Evolutionary conservation across 2,113 vertebrate species (phyloP).

Genomic region (Chamaetylas fuelleborni): DNA sequence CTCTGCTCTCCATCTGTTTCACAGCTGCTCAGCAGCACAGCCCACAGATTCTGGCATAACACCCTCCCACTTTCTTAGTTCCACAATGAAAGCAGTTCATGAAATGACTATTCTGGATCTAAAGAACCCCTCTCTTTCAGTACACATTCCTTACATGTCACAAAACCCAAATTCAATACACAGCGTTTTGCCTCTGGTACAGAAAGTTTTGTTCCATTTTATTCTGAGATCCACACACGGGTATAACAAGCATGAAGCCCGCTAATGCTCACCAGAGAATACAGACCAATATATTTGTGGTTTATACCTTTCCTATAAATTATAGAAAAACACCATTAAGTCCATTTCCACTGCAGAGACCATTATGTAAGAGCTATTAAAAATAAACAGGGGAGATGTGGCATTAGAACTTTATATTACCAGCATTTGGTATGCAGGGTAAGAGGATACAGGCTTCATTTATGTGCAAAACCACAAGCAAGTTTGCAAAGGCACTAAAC

Average conservation of each 20-base stretch:
- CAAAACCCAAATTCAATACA: neutral
- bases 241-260: neutral
- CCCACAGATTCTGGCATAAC: neutral
- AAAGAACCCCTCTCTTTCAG: neutral
- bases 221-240: neutral
- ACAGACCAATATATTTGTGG: neutral
- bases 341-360: neutral
- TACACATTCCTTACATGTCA: neutral
- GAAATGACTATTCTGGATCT: neutral
- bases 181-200: neutral
- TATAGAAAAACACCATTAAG: constrained; percentile 5
- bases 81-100: constrained; percentile 26
- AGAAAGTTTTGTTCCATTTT: constrained; percentile 33
- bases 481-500: neutral
- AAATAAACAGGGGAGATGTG: neutral
- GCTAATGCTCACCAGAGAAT: neutral
- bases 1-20: constrained; percentile 12
- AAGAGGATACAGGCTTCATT: neutral
- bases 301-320: neutral
- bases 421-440: neutral
- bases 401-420: neutral
- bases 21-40: constrained; percentile 25
- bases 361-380: constrained; percentile 3
- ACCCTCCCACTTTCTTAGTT: neutral
- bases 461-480: neutral